phyloP scores from a whole-genome alignment of 2,888 invertebrate species.

The Ischnura elegans region DNA sequence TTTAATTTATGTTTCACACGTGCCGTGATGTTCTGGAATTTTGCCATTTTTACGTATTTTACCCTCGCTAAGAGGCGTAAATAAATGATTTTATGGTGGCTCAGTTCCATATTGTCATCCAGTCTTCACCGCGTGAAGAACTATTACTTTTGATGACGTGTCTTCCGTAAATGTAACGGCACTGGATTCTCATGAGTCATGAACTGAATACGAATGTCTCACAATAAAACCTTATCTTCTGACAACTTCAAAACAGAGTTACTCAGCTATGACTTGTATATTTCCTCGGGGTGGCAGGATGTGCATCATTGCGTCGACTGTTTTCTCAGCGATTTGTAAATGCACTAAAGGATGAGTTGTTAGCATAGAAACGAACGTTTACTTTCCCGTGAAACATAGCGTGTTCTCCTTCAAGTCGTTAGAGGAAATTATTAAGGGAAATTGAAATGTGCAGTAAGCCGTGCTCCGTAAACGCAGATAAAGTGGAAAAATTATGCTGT shows the following conservation, averaged over 20 bases:
- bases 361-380: no score
- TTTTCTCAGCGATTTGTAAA: no score
- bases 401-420: no score
- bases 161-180: background rate
- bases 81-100: background rate
- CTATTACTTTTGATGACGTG: background rate
- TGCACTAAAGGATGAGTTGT: no score
- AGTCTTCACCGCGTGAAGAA: background rate
- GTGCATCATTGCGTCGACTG: background rate
- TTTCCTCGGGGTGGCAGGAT: background rate
- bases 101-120: background rate
- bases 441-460: no score
- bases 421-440: no score
- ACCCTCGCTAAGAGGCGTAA: background rate
- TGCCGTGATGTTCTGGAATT: background rate
- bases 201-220: background rate
- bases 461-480: no score
- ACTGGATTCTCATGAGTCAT: background rate
- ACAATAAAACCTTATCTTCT: constrained; percentile 5
- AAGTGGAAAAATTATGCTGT: no score
- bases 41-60: background rate
- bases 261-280: background rate
- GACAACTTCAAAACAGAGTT: background rate
- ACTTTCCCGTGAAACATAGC: no score
- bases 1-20: background rate